Base-by-base conservation (phyloP, 2,888 invertebrate genomes). In the Drosophila bunnanda region DNA sequence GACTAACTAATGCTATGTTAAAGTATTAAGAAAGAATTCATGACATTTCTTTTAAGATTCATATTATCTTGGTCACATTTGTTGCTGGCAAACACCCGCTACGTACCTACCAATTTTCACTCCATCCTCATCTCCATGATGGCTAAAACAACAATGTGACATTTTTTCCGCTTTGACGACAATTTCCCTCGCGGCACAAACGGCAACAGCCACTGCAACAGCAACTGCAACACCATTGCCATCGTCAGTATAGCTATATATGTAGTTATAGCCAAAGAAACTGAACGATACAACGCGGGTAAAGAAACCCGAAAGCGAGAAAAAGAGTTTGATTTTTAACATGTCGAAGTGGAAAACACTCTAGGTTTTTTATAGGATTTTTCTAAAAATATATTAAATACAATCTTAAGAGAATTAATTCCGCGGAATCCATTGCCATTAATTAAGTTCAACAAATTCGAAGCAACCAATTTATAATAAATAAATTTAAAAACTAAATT, bases 131-230 rank as follows among this genome's bases (percentile, higher is more conserved):
- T 65, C 64, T 58, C 62, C 71, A 54, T 54, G 67, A 66, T 66
- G 66, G 77, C 75, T 85, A 77, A 77, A 84, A 85, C 87, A 85
- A 85, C 84, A 87, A 87, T 80, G 75, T 79, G 80, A 82, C 73
- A 82, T 78, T 87, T 81, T 81, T 80, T 81, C 60, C 76, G 76
- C 88, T 88, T 88, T 88, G 85, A 88, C 82, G 77, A 80, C 85
- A 80, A 86, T 85, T 86, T 85, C 85, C 88, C 85, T 79, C 78
- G 82, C 82, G 85, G 80, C 82, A 75, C 60, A 76, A 77, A 79
- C 57, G 75, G 76, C 78, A 82, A 82, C 75, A 78, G 79, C 82
- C 67, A 64, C 66, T 38, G 44, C 57, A 62, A 17, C 36, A 50
- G 64, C 60, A 62, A 58, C 48, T 64, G 64, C 48, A 39, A 59